Percentiles rank a stretch among this genome's conserved stretches.
Conservation (phyloP, 2,113 vertebrate genomes). For the Zosterops hypoxanthus region DNA sequence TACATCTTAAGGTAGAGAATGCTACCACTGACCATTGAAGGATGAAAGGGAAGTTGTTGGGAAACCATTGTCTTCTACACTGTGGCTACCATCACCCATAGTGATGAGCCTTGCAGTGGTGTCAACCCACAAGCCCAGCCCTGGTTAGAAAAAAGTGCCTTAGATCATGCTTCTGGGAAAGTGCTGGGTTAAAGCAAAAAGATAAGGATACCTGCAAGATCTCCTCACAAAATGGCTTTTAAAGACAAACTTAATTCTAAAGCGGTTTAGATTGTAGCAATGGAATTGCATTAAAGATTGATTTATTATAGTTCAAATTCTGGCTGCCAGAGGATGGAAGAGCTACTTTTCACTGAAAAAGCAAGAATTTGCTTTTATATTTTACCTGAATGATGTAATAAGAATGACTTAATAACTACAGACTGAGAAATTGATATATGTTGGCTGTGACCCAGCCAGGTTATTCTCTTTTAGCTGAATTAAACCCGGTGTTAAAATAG, state of each 20-base stretch:
- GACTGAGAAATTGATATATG: background rate
- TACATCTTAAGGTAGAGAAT: background rate
- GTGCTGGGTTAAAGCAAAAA: background rate
- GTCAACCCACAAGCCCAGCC: background rate
- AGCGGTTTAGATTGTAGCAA: background rate
- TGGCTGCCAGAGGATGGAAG: background rate
- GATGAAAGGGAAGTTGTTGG: background rate
- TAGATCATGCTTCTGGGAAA: background rate
- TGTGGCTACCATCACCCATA: background rate
- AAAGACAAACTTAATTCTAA: background rate
- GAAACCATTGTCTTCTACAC: background rate
- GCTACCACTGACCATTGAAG: background rate
- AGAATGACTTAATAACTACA: background rate
- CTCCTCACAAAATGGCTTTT: background rate
- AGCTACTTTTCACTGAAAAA: background rate
- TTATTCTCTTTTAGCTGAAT: background rate
- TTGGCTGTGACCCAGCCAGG: background rate
- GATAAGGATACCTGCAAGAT: background rate
- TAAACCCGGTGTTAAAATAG: background rate
- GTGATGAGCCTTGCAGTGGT: background rate
- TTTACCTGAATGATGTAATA: conserved; percentile 2
- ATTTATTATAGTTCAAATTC: background rate
- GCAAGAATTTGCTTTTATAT: background rate
- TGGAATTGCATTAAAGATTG: background rate
- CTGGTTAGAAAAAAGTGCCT: background rate